Conservation (phyloP, 2,113 vertebrate genomes). For the Paraplagusia blochii region DNA sequence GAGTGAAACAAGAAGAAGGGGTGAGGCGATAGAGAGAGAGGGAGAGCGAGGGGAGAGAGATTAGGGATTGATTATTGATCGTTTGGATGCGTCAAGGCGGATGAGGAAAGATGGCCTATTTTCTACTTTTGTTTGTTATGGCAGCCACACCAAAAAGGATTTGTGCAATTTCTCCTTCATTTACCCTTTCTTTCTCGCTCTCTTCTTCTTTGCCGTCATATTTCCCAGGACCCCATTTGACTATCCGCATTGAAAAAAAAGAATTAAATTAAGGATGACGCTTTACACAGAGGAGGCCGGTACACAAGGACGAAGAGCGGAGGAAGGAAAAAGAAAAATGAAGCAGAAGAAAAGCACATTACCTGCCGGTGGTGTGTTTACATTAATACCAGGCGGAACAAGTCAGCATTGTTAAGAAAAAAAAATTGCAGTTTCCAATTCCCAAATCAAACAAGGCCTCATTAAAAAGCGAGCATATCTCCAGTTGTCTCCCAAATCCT, state of each 20-base stretch:
- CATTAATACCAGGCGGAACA: slow-evolving; percentile 41
- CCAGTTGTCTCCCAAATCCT: slow-evolving; percentile 56
- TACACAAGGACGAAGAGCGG: slow-evolving; percentile 1
- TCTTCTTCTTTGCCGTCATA: not conserved
- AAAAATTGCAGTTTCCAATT: slow-evolving; percentile 67
- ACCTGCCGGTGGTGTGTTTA: slow-evolving; percentile 23
- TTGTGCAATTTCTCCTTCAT: slow-evolving; percentile 46
- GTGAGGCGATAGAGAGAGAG: slow-evolving; percentile 8
- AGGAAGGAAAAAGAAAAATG: not conserved
- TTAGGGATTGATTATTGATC: slow-evolving; percentile 71
- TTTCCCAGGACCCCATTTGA: slow-evolving; percentile 29
- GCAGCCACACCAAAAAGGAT: slow-evolving; percentile 23
- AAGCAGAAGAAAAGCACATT: not conserved
- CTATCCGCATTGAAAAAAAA: slow-evolving; percentile 8
- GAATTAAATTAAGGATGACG: slow-evolving; percentile 28
- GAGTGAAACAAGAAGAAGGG: slow-evolving; percentile 17
- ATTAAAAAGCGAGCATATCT: slow-evolving; percentile 56
- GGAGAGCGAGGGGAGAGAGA: slow-evolving; percentile 41
- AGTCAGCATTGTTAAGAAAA: slow-evolving; percentile 41
- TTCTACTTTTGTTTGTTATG: slow-evolving; percentile 47
- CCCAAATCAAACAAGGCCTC: slow-evolving; percentile 77
- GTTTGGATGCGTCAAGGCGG: slow-evolving; percentile 42
- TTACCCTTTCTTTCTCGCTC: slow-evolving; percentile 36
- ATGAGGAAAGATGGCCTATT: slow-evolving; percentile 44
- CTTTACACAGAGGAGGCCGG: slow-evolving; percentile 3